Base-by-base conservation (phyloP, 1,140 invertebrate species). In the Polypedilum pembai region DNA sequence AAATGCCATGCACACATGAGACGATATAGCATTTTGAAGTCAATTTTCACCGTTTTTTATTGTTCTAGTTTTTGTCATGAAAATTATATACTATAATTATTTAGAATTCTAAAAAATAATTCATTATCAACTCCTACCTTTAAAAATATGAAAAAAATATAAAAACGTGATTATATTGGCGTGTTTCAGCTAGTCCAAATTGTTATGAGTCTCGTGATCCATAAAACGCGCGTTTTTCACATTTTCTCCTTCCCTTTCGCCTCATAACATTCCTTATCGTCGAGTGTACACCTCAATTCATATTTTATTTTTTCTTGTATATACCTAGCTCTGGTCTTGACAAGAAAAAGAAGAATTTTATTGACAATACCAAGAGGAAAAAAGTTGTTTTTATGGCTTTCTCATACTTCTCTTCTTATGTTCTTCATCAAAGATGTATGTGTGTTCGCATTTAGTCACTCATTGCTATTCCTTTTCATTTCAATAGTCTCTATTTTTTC, bases 151-250 rank as follows among this genome's bases (percentile, higher is more conserved):
- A 56, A 56, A 56, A 56, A 56, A 45, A 2, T 8, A 45, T 4
- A 3, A 56, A 15, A 56, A 12, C 45, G 45, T 56, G 12, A 56
- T 56, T 12, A 12, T 56, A n/a, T 56, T 56, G 12, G 12, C 45
- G 45, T 56, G 12, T 56, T 4, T 8, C 12, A 56, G 5, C 5
- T 3, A n/a, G 12, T 15, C n/a, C 12, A 56, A n/a, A n/a, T n/a
- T n/a, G n/a, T n/a, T n/a, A n/a, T n/a, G n/a, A 56, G 45, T 56
- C 45, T 56, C 12, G 45, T 56, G 45, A 56, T 56, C 45, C 45
- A 56, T 56, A 15, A 56, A 56, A 56, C 45, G 45, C 45, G 45
- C 8, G n/a, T 56, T 56, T 56, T n/a, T 12, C 8, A 56, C 45
- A 56, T 56, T 56, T 56, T 56, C 45, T 56, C 15, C 41, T n/a